Conservation (phyloP, 1,140 invertebrate genomes). For the Nylanderia fulva region DNA sequence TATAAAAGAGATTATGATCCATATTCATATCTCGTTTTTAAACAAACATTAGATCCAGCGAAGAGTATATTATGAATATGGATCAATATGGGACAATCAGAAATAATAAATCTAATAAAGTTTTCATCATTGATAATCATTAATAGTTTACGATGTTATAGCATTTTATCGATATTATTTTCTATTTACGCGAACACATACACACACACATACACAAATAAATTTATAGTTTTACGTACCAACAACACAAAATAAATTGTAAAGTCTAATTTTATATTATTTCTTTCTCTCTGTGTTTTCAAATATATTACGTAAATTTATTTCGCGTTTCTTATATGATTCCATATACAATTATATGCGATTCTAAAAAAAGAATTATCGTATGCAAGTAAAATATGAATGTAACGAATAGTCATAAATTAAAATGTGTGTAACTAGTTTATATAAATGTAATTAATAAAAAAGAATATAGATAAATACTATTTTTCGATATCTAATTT, state of each 20-base stretch:
- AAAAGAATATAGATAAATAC: constrained; percentile 53
- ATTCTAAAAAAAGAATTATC: constrained; percentile 12
- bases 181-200: neutral
- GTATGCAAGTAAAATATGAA: constrained; percentile 32
- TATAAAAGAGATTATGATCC: constrained; percentile 1
- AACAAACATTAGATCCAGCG: neutral
- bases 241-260: constrained; percentile 10
- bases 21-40: neutral
- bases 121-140: neutral
- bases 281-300: neutral
- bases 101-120: neutral
- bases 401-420: constrained; percentile 14
- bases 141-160: neutral
- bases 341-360: neutral
- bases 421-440: constrained; percentile 30
- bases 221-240: neutral
- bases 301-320: constrained; percentile 13
- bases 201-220: neutral
- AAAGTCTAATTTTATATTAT: constrained; percentile 2
- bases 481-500: constrained; percentile 8
- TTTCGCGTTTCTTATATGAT: neutral
- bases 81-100: constrained; percentile 2
- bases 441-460: constrained; percentile 15
- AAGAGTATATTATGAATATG: neutral
- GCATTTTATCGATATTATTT: neutral